Base-by-base conservation (phyloP, 2,797 vertebrate genomes). In the Pelochelys cantorii region DNA sequence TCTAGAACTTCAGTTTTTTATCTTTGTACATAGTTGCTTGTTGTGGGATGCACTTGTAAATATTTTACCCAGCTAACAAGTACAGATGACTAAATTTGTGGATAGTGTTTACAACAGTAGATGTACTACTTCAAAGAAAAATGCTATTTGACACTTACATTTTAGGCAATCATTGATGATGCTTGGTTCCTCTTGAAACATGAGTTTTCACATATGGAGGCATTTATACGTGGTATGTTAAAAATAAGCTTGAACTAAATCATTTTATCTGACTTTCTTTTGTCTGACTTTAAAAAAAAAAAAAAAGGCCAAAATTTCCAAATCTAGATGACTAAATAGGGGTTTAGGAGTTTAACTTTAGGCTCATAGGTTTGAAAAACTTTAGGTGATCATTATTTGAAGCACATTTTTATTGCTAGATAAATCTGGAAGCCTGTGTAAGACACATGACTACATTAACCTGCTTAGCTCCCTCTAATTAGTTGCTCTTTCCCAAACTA, bases 41-140 rank as follows among this genome's bases (percentile, higher is more conserved):
- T 97, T 97, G 97, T 97, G 97, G 97, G 95, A 97, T 98, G 94
- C 97, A 98, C 97, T 98, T 97, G 95, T 98, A 98, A 98, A 97
- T 98, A 95, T 97, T 96, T 98, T 96, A 97, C 96, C 97, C 96
- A 96, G 92, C 97, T 97, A 98, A 97, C 97, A 98, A 98, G 97
- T 97, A 93, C 95, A 96, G 97, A 97, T 97, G 95, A 97, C 96
- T 98, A 98, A 97, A 97, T 96, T 97, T 98, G 97, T 98, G 97
- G 97, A 97, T 98, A 97, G 97, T 98, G 97, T 98, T 98, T 98
- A 98, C 98, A 98, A 96, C 97, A 97, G 97, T 98, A 98, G 95
- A 98, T 97, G 95, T 98, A 97, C 97, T 98, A 97, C 97, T 98
- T 98, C 94, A 93, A 96, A 97, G 97, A 94, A 97, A 97, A 96